Conservation (phyloP, 2,888 invertebrate species). For the Bombylius major region DNA sequence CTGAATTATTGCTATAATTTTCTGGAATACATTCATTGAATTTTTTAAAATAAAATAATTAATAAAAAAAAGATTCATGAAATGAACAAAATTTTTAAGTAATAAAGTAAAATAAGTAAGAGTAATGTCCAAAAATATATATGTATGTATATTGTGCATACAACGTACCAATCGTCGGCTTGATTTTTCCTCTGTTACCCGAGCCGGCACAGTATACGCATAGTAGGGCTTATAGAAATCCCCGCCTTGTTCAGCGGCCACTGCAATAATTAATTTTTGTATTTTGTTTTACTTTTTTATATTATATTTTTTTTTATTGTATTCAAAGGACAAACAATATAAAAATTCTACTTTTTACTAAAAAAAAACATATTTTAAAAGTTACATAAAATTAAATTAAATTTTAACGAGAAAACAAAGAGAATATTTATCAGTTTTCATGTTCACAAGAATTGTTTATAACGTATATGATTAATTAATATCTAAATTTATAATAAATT, state of each 20-base stretch:
- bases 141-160: too few relatives aligned
- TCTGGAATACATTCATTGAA: background rate
- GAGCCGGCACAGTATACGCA: constrained; percentile 51
- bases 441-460: too few relatives aligned
- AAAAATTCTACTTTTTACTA: too few relatives aligned
- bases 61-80: too few relatives aligned
- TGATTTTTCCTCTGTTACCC: constrained; percentile 49
- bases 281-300: constrained; percentile 14
- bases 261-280: constrained; percentile 46
- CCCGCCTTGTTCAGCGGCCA: constrained; percentile 69
- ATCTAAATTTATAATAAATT: constrained; percentile 31
- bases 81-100: constrained; percentile 29
- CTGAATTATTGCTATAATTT: background rate
- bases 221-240: constrained; percentile 78
- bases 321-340: constrained; percentile 4
- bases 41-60: too few relatives aligned
- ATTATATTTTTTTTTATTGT: constrained; percentile 13
- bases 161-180: constrained; percentile 58
- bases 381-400: too few relatives aligned
- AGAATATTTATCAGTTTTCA: too few relatives aligned
- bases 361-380: too few relatives aligned
- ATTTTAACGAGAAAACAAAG: too few relatives aligned
- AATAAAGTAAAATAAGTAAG: too few relatives aligned
- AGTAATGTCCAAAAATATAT: too few relatives aligned
- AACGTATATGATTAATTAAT: too few relatives aligned